Conservation (phyloP, 1,140 invertebrate genomes). For the Plodia interpunctella region DNA sequence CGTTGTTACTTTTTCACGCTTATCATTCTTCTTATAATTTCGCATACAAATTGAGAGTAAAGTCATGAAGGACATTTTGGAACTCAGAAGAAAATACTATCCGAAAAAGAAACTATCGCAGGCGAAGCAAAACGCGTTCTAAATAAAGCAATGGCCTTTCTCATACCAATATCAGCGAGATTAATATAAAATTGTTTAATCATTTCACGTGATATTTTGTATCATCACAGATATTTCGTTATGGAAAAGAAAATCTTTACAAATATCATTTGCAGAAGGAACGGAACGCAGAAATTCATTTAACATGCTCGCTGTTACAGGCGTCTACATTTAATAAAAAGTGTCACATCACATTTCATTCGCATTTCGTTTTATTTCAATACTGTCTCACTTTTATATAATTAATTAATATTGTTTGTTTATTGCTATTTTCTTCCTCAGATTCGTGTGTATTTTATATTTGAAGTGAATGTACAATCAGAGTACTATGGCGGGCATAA, state of each 20-base stretch:
- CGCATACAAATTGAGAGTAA: too few species aligned
- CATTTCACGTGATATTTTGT: neutral
- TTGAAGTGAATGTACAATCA: too few species aligned
- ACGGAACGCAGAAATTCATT: conserved; percentile 2
- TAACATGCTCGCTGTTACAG: neutral
- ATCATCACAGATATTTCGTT: neutral
- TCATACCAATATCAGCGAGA: neutral
- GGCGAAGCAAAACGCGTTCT: too few species aligned
- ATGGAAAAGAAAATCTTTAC: neutral
- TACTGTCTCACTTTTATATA: neutral
- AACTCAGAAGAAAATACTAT: too few species aligned
- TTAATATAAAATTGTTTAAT: neutral
- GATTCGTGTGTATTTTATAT: neutral
- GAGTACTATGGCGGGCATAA: too few species aligned
- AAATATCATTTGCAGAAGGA: neutral
- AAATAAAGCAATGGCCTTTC: too few species aligned
- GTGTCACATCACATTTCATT: neutral
- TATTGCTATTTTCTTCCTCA: neutral
- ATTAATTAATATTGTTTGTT: conserved; percentile 2
- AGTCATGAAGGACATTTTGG: too few species aligned
- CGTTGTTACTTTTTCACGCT: too few species aligned
- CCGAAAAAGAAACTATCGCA: too few species aligned
- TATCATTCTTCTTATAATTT: too few species aligned
- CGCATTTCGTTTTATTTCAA: neutral
- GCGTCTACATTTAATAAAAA: neutral